Conservation (phyloP, 2,797 vertebrate genomes). For the Takifugu rubripes region DNA sequence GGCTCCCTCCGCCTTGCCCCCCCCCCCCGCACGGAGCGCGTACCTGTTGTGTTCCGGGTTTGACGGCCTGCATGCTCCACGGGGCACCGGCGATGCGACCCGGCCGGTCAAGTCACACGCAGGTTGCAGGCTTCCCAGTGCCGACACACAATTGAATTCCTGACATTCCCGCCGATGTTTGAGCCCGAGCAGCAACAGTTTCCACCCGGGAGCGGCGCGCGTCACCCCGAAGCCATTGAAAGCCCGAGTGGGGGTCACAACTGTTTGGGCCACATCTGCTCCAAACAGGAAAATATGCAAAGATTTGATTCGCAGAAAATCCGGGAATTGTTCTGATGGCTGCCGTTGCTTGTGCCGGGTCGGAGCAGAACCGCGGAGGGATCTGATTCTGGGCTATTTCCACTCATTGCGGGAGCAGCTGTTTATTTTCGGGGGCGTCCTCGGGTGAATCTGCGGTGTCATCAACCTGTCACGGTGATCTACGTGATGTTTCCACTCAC, state of each 20-base stretch:
- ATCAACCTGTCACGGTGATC: slow-evolving; percentile 48
- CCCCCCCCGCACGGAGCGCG: background rate
- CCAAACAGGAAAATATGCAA: slow-evolving; percentile 90
- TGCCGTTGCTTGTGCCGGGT: slow-evolving; percentile 44
- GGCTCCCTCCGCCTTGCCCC: slow-evolving; percentile 26
- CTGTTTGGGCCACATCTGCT: slow-evolving; percentile 86
- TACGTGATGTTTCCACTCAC: slow-evolving; percentile 69
- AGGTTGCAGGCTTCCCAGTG: slow-evolving; percentile 70
- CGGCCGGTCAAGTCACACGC: slow-evolving; percentile 68
- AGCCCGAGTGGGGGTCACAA: slow-evolving; percentile 80
- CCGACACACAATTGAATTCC: slow-evolving; percentile 78
- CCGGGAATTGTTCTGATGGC: slow-evolving; percentile 87
- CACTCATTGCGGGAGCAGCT: slow-evolving; percentile 18
- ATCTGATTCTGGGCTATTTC: slow-evolving; percentile 48
- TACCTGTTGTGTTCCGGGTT: slow-evolving; percentile 38
- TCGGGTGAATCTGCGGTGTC: slow-evolving; percentile 53
- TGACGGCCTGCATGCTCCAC: slow-evolving; percentile 40
- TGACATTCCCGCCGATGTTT: slow-evolving; percentile 79
- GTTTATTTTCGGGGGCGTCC: slow-evolving; percentile 52
- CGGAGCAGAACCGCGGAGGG: slow-evolving; percentile 65
- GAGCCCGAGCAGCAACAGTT: slow-evolving; percentile 77
- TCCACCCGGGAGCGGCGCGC: slow-evolving; percentile 76
- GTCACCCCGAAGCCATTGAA: slow-evolving; percentile 80
- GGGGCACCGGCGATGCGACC: slow-evolving; percentile 61
- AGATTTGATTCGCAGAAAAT: slow-evolving; percentile 87